These are phyloP conservation scores for Drosophila atripex DNA, from an alignment of 2,888 invertebrate species.

Conservation along the genomic window DNA sequence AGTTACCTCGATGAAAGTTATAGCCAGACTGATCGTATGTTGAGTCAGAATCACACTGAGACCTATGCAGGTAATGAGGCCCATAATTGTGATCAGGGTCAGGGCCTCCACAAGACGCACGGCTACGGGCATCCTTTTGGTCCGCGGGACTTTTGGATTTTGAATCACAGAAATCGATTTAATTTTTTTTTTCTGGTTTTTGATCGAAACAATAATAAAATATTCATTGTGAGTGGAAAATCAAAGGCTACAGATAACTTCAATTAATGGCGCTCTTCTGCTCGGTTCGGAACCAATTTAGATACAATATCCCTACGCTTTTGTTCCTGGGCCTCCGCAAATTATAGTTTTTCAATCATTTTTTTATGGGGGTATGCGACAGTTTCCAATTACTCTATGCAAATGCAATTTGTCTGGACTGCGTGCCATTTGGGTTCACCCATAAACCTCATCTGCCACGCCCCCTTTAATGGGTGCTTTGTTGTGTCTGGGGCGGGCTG, in stretches of 20 bases:
- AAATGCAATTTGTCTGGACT: conserved; percentile 75
- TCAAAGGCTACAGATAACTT: not conserved
- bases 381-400: conserved; percentile 77
- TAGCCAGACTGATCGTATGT: conserved; percentile 34
- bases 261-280: not conserved
- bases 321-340: conserved; percentile 40
- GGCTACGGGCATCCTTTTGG: conserved; percentile 57
- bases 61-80: conserved; percentile 52
- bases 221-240: not conserved
- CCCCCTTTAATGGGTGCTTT: conserved; percentile 37
- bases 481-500: conserved; percentile 48
- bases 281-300: conserved; percentile 9
- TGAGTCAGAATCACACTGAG: conserved; percentile 54
- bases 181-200: not conserved
- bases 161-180: not conserved
- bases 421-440: conserved; percentile 64
- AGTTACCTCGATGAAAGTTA: conserved; percentile 54
- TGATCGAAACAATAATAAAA: conserved; percentile 6
- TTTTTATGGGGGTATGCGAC: conserved; percentile 49
- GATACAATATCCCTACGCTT: conserved; percentile 7
- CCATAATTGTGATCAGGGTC: conserved; percentile 60
- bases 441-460: conserved; percentile 30
- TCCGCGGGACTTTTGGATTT: conserved; percentile 1
- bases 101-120: conserved; percentile 59
- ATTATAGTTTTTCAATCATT: conserved; percentile 70